Conservation (phyloP, 2,113 vertebrate genomes). For the Illadopsis cleaveri region DNA sequence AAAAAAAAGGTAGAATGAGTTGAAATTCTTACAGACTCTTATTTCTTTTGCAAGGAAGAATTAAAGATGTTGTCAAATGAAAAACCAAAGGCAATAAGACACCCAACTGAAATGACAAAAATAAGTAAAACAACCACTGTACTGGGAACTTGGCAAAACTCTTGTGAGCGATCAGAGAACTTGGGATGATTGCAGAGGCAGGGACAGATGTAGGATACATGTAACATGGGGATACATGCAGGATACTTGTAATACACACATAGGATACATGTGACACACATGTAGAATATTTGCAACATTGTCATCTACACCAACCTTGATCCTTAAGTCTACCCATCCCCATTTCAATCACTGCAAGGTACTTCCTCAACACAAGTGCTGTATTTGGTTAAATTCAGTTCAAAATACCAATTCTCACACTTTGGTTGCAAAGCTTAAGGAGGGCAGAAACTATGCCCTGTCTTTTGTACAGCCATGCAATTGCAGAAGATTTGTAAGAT, state of each 20-base stretch:
- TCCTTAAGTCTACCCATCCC: neutral
- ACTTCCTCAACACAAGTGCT: neutral
- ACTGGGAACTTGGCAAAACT: neutral
- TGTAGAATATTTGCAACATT: accelerated
- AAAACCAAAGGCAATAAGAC: neutral
- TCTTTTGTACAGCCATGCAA: neutral
- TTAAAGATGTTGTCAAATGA: neutral
- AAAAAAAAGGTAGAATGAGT: neutral
- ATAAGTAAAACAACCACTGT: neutral
- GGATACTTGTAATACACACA: neutral
- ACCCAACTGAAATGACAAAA: neutral
- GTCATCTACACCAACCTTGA: neutral
- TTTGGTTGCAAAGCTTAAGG: neutral
- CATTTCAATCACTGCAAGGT: neutral
- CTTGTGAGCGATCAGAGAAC: neutral
- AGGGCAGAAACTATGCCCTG: neutral
- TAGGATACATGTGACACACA: neutral
- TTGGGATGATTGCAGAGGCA: neutral
- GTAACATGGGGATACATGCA: accelerated
- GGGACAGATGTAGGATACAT: accelerated
- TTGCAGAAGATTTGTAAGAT: neutral
- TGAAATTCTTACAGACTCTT: neutral
- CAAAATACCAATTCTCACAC: neutral
- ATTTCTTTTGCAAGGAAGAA: neutral
- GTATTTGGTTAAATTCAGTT: neutral